These are phyloP conservation scores for Machaerirhynchus nigripectus DNA, from an alignment of 2,113 vertebrate species.

Conservation along the genomic window DNA sequence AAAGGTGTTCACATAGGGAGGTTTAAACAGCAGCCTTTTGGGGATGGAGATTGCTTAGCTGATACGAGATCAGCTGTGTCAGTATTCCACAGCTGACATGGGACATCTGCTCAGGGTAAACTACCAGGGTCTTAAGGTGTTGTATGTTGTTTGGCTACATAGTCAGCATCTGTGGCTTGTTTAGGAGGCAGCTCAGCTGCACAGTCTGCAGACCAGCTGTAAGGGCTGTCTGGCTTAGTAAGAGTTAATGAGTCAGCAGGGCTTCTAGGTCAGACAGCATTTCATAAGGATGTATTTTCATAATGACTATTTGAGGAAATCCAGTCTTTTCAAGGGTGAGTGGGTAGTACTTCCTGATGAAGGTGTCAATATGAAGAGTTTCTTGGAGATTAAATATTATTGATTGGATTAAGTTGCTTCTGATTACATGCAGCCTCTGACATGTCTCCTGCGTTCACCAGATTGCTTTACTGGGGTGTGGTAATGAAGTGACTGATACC, in stretches of 20 bases:
- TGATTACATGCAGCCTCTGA: neutral
- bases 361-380: neutral
- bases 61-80: neutral
- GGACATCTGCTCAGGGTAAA: neutral
- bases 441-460: neutral
- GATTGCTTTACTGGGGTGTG: neutral
- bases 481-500: neutral
- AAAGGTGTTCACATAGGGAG: neutral
- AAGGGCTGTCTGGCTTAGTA: neutral
- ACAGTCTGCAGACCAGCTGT: neutral
- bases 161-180: neutral
- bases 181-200: neutral
- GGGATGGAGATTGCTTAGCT: neutral
- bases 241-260: neutral
- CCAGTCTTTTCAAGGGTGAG: neutral
- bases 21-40: neutral
- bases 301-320: neutral
- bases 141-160: neutral
- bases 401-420: neutral
- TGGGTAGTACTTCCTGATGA: neutral
- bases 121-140: neutral
- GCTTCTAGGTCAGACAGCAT: neutral
- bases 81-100: neutral
- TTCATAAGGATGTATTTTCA: neutral
- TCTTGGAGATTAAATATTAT: neutral